A percentile compares a stretch with the other conserved stretches of the same genome.
Evolutionary conservation across 2,888 invertebrate genomes (phyloP).

Genomic region (Aphodius sticticus): DNA sequence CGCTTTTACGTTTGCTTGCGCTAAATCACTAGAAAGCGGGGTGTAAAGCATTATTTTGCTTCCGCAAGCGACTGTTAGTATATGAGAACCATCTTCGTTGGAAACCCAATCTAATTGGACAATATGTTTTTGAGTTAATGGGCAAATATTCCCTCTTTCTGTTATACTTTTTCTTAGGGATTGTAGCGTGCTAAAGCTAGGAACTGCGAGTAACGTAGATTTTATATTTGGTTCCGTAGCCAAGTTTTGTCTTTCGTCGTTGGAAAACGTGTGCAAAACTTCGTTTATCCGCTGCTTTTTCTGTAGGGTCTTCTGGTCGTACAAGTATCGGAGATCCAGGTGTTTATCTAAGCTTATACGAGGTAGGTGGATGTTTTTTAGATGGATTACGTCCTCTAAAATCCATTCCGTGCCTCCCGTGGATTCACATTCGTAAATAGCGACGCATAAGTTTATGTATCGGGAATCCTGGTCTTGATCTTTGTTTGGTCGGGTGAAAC

Average conservation of each 20-base stretch:
- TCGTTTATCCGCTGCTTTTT: constrained; percentile 85
- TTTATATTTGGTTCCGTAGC: constrained; percentile 56
- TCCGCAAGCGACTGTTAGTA: constrained; percentile 95
- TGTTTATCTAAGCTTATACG: constrained; percentile 83
- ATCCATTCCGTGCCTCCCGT: constrained; percentile 96
- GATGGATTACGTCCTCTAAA: constrained; percentile 92
- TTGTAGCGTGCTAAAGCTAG: constrained; percentile 89
- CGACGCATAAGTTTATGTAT: constrained; percentile 90
- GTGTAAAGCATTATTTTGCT: constrained; percentile 93
- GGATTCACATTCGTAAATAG: constrained; percentile 99
- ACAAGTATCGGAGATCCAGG: constrained; percentile 82
- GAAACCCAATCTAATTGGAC: constrained; percentile 99
- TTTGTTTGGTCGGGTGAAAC: constrained; percentile 80
- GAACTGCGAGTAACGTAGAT: constrained; percentile 77
- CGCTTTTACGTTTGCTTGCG: constrained; percentile 88
- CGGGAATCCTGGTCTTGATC: constrained; percentile 74
- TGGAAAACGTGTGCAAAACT: constrained; percentile 81
- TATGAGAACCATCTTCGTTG: constrained; percentile 98
- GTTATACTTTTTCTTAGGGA: constrained; percentile 87
- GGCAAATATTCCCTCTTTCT: constrained; percentile 91
- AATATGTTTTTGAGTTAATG: constrained; percentile 88
- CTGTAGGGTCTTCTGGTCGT: constrained; percentile 80
- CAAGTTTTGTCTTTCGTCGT: constrained; percentile 71
- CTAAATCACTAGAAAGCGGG: constrained; percentile 92
- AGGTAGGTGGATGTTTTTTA: constrained; percentile 90